Evolutionary conservation across 2,797 vertebrate species (phyloP).

Genomic region (Falco peregrinus): DNA sequence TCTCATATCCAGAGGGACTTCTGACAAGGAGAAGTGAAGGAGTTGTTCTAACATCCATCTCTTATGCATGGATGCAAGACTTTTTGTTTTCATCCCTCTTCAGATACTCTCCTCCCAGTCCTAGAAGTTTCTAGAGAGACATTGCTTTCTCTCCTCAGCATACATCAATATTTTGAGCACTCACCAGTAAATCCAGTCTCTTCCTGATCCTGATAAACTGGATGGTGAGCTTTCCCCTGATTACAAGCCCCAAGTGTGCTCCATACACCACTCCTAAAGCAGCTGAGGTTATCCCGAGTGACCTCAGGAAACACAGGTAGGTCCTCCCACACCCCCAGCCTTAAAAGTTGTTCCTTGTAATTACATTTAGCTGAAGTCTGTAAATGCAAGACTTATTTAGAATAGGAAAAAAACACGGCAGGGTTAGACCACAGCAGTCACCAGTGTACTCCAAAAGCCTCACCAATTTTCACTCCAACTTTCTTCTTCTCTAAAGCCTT

Average conservation of each 20-base stretch:
- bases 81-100: neutral
- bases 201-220: neutral
- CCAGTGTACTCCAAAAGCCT: neutral
- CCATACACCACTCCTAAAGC: neutral
- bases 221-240: neutral
- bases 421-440: neutral
- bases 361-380: neutral
- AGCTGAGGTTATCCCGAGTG: neutral
- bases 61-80: fast-evolving
- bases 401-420: neutral
- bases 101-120: neutral
- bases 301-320: neutral
- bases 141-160: neutral
- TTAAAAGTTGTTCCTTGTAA: neutral
- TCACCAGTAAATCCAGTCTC: neutral
- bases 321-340: neutral
- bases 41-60: neutral
- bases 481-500: neutral
- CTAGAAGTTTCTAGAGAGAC: neutral
- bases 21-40: neutral
- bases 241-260: neutral
- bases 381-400: neutral
- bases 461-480: neutral
- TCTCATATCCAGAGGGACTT: neutral
- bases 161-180: neutral